Evolutionary conservation across 2,888 invertebrate species (phyloP), one percentile per base, ranked within the genome.

Genomic region (Peribatodes rhomboidaria): DNA sequence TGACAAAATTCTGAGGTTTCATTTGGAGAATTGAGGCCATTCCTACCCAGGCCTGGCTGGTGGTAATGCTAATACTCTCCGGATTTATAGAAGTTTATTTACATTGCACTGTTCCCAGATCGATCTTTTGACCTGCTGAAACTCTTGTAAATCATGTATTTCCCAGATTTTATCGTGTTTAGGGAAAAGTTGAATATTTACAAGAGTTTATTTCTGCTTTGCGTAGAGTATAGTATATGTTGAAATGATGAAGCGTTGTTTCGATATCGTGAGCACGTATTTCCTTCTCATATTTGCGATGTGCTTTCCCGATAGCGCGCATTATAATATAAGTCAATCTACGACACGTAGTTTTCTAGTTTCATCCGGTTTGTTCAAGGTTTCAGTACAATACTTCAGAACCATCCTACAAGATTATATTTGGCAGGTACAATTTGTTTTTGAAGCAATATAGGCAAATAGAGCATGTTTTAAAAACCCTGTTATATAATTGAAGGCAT

Each of bases 131-230:
- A 9, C 3, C 37, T 2, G 27, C 2, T 27, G 27, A 27, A 27
- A 27, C 3, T 27, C 8, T 42, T 27, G 27, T n/a, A 9, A 27
- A 46, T 14, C 27, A 27, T 9, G 9, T 46, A 46, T 46, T 46
- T 46, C 46, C n/a, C n/a, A 27, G 46, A 46, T 46, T n/a, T 27
- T 8, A 27, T 8, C 22, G 7, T 46, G 46, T 46, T 46, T 27
- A 22, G n/a, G 46, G 46, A 46, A 46, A 46, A 46, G 46, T 46
- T 46, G n/a, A 8, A 46, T 46, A 16, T 33, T 33, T 16, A 33
- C 33, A 33, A 49, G 10, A 33, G 49, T 14, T 16, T 27, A 47
- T 50, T 50, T 20, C 3, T 20, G 37, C 52, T 13, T 20, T 13
- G 13, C 35, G 31, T 52, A 22, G 53, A n/a, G n/a, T n/a, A n/a